Conservation (phyloP, 1,140 invertebrate genomes). For the Drosophila ficusphila region DNA sequence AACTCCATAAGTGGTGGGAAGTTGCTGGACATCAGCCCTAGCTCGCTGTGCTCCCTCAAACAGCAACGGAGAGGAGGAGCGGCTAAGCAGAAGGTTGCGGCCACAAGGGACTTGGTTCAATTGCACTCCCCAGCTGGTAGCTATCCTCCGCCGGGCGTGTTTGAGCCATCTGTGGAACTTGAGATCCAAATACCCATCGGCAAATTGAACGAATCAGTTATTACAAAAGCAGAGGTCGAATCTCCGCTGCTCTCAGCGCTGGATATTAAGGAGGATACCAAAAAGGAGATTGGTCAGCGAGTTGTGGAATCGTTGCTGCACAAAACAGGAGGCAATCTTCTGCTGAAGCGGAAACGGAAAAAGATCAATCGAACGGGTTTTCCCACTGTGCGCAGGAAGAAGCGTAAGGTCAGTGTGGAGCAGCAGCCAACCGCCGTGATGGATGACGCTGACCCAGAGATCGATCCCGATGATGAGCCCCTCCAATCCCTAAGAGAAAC, state of each 20-base stretch:
- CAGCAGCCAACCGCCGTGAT: conserved; percentile 8
- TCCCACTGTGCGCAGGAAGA: conserved; percentile 93
- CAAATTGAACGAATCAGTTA: conserved; percentile 80
- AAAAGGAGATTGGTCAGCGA: conserved; percentile 61
- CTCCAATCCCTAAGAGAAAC: conserved; percentile 47
- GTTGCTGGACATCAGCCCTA: conserved; percentile 70
- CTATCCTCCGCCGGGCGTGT: conserved; percentile 86
- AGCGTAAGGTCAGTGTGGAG: conserved; percentile 87
- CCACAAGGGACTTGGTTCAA: conserved; percentile 23
- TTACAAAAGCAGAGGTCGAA: conserved; percentile 77
- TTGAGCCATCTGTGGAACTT: conserved; percentile 87
- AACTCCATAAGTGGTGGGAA: conserved; percentile 77
- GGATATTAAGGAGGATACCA: conserved; percentile 64
- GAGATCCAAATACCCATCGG: conserved; percentile 87
- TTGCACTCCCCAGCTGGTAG: conserved; percentile 57
- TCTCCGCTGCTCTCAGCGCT: conserved; percentile 59
- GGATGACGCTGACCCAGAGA: not conserved
- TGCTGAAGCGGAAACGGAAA: conserved; percentile 89
- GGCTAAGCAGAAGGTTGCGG: conserved; percentile 28
- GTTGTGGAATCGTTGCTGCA: conserved; percentile 78
- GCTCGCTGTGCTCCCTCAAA: conserved; percentile 69
- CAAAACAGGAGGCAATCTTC: conserved; percentile 82
- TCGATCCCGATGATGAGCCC: conserved; percentile 23
- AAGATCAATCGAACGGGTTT: conserved; percentile 95
- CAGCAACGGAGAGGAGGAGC: conserved; percentile 52